Evolutionary conservation across 2,888 invertebrate genomes (phyloP).

Genomic region (Apotomis betuletana): DNA sequence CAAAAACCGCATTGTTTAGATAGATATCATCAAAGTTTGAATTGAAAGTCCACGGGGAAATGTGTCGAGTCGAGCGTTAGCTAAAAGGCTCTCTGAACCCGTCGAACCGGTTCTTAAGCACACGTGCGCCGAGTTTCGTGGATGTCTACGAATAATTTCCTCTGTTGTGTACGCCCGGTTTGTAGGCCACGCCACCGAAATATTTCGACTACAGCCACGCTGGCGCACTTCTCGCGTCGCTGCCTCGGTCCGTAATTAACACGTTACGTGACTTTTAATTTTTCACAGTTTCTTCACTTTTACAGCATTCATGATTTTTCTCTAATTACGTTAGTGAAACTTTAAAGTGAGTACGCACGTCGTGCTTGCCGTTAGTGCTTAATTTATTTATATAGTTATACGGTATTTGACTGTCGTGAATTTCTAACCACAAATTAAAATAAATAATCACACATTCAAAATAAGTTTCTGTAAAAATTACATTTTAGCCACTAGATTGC

Average conservation of each 20-base stretch:
- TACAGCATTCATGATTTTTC: conserved; percentile 23
- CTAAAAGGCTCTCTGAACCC: conserved; percentile 29
- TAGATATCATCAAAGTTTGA: conserved; percentile 15
- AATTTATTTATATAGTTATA: background rate
- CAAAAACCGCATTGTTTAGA: background rate
- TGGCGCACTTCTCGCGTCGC: conserved; percentile 21
- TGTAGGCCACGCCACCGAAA: conserved; percentile 31
- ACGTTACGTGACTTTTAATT: conserved; percentile 31
- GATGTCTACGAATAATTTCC: conserved; percentile 33
- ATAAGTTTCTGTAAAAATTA: too few species aligned
- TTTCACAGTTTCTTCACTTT: conserved; percentile 24
- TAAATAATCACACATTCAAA: too few species aligned
- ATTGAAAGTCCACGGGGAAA: conserved; percentile 35
- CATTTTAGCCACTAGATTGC: too few species aligned
- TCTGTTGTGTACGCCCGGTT: conserved; percentile 17
- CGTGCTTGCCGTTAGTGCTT: background rate
- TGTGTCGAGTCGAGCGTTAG: conserved; percentile 29
- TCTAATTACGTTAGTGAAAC: conserved; percentile 27
- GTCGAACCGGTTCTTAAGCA: conserved; percentile 39
- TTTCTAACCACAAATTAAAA: too few species aligned
- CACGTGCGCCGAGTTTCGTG: conserved; percentile 39
- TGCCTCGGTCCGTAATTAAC: conserved; percentile 27
- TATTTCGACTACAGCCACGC: conserved; percentile 22
- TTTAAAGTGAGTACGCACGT: conserved; percentile 1
- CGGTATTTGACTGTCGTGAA: too few species aligned